Percentiles rank a stretch among this genome's conserved stretches.
Evolutionary conservation across 2,797 vertebrate genomes (phyloP).

Genomic region (Babyrousa celebensis): DNA sequence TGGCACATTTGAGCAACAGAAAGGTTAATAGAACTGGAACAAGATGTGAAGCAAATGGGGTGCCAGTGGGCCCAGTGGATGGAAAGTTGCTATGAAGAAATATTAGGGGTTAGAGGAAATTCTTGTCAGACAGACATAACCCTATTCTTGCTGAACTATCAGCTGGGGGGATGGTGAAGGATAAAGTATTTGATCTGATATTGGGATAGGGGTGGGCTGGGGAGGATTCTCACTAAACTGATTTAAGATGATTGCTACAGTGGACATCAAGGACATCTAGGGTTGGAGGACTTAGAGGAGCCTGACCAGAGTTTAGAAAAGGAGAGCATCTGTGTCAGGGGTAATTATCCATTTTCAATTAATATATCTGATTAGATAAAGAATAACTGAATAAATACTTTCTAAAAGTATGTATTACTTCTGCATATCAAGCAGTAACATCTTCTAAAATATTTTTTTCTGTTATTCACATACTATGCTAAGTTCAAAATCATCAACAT

Average conservation of each 20-base stretch:
- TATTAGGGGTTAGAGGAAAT: background rate
- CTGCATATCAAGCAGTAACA: background rate
- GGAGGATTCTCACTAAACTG: background rate
- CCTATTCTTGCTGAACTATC: background rate
- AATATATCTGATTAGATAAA: background rate
- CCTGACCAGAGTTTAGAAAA: background rate
- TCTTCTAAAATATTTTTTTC: background rate
- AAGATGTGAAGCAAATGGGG: background rate
- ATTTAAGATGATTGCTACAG: background rate
- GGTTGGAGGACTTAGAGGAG: background rate
- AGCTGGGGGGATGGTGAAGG: background rate
- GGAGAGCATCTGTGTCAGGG: background rate
- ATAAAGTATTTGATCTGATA: background rate
- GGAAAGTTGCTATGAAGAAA: background rate
- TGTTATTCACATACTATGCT: background rate
- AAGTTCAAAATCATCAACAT: constrained; percentile 36
- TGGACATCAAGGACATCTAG: background rate
- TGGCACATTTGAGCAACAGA: background rate
- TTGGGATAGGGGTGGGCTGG: background rate
- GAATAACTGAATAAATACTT: background rate
- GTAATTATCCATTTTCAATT: background rate
- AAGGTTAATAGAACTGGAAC: background rate
- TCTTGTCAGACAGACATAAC: background rate
- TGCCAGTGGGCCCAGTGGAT: background rate
- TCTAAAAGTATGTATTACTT: background rate